These are phyloP conservation scores for Rallus limicola DNA, from an alignment of 2,113 vertebrate genomes.

Conservation along the genomic window DNA sequence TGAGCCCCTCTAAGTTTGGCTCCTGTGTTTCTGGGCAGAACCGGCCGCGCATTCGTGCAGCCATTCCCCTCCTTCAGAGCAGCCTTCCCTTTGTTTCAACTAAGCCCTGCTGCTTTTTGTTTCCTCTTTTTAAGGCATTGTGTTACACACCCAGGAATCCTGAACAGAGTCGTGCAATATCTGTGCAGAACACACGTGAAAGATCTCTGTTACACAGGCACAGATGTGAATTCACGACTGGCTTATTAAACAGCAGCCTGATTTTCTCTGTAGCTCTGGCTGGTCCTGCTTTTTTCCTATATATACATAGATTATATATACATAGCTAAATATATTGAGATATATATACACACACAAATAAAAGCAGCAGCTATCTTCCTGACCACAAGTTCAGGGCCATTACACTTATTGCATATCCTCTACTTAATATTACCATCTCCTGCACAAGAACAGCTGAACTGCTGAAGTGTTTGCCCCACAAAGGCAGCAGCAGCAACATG, in stretches of 20 bases:
- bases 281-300: neutral
- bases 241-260: neutral
- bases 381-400: neutral
- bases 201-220: neutral
- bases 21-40: neutral
- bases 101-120: neutral
- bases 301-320: too few species aligned
- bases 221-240: fast-evolving
- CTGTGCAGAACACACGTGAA: neutral
- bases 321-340: too few species aligned
- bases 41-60: neutral
- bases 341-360: neutral
- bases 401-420: neutral
- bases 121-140: neutral
- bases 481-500: neutral
- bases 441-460: neutral
- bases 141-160: neutral
- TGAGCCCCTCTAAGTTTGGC: fast-evolving
- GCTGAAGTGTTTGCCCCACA: neutral
- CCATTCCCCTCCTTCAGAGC: neutral
- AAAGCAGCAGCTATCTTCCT: neutral
- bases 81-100: neutral
- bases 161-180: fast-evolving
- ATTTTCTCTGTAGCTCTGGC: neutral
- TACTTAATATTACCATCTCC: neutral